These are phyloP conservation scores for Cyprinodon variegatus DNA, from an alignment of 2,113 vertebrate genomes.

Conservation along the genomic window DNA sequence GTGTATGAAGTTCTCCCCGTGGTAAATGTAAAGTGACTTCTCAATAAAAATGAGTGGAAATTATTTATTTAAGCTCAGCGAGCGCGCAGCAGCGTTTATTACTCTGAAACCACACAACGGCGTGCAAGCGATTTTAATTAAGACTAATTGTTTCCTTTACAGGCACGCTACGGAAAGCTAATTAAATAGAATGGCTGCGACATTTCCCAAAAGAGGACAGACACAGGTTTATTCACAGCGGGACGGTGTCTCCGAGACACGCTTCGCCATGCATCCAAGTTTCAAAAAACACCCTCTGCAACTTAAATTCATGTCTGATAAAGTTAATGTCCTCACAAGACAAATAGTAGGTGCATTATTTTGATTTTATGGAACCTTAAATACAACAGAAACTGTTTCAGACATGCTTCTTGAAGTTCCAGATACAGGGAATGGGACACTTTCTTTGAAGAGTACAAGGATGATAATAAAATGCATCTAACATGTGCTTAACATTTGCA, in stretches of 20 bases:
- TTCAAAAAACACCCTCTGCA: conserved; percentile 35
- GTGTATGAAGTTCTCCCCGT: conserved; percentile 35
- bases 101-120: conserved; percentile 60
- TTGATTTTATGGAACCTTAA: neutral
- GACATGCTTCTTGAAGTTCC: neutral
- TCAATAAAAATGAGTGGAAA: conserved; percentile 46
- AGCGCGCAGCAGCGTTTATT: conserved; percentile 58
- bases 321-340: neutral
- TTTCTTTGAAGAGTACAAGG: conserved; percentile 4
- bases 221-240: conserved; percentile 54
- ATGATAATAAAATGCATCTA: conserved; percentile 27
- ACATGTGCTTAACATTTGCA: conserved; percentile 42
- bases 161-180: conserved; percentile 63
- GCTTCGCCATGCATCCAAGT: conserved; percentile 62
- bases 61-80: conserved; percentile 67
- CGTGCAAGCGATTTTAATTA: conserved; percentile 73
- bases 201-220: conserved; percentile 71
- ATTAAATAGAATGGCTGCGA: conserved; percentile 72
- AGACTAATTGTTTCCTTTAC: conserved; percentile 80
- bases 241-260: conserved; percentile 42
- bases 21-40: conserved; percentile 57
- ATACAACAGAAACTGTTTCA: neutral
- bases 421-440: neutral
- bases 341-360: too few relatives aligned
- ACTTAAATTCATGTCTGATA: neutral